A percentile compares a stretch with the other conserved stretches of the same genome.
Conservation (phyloP, 2,797 vertebrate genomes). For the Poecilia picta region DNA sequence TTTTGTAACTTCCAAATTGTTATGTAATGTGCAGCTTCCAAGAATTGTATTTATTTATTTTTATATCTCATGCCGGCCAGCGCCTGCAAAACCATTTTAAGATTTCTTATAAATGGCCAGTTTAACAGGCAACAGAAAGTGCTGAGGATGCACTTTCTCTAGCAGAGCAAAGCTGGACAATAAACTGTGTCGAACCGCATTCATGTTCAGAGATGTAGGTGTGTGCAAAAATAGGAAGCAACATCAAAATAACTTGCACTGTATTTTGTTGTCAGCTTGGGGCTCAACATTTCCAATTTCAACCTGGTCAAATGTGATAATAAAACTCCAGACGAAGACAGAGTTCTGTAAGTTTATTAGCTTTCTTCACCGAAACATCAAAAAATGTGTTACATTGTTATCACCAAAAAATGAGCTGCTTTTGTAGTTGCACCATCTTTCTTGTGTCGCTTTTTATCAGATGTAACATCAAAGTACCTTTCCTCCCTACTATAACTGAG, state of each 20-base stretch:
- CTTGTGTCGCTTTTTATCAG: not conserved
- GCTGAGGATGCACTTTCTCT: slow-evolving; percentile 37
- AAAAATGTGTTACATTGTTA: not conserved
- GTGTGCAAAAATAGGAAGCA: slow-evolving; percentile 44
- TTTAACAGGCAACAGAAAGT: slow-evolving; percentile 46
- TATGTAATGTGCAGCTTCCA: not conserved
- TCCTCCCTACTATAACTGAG: not conserved
- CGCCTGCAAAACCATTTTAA: slow-evolving; percentile 28
- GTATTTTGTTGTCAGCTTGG: not conserved
- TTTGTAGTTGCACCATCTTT: not conserved
- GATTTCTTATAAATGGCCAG: slow-evolving; percentile 28
- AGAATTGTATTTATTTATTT: not conserved
- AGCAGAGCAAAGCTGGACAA: slow-evolving; percentile 29
- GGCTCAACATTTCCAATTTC: not conserved
- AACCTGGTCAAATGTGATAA: not conserved
- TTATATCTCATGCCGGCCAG: not conserved
- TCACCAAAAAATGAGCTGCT: not conserved
- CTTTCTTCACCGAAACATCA: not conserved
- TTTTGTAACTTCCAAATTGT: not conserved
- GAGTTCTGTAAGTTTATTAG: not conserved
- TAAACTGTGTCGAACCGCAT: slow-evolving; percentile 16
- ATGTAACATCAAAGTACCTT: not conserved
- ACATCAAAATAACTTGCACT: slow-evolving; percentile 48
- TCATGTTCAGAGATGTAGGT: slow-evolving; percentile 33
- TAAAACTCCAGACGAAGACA: not conserved